Evolutionary conservation across 2,113 vertebrate genomes (phyloP), one percentile per base, ranked within the genome.

Genomic region (Oreocharis arfaki): DNA sequence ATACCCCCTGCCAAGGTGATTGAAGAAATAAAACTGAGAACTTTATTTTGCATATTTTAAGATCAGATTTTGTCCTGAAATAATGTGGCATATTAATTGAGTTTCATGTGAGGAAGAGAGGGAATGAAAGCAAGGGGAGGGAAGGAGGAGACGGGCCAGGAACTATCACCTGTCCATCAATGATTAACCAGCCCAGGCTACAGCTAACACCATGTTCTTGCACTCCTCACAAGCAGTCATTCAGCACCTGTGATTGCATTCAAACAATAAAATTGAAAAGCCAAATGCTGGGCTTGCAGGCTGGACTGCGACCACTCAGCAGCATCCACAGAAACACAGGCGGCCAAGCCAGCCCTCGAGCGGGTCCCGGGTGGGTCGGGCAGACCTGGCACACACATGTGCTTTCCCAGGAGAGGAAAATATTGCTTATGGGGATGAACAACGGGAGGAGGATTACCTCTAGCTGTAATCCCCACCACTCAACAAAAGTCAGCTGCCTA

Each of bases 11-110:
- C 90, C 93, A 96, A 95, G 90, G 90, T 93, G 90, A 96, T 60
- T 78, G 86, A 71, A 95, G 86, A 78, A 83, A 90, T 64, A 78
- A 83, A 94, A 88, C 30, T 20, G 47, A 92, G 92, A 96, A 95
- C 69, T 96, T 95, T 90, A 81, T 87, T 97, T 87, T 92, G 76
- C 85, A 93, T 92, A 92, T 92, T 87, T 95, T 93, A 81, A 93
- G 83, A 94, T 68, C 52, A 47, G 32, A 37, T 75, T 94, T 88
- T 87, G 67, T 89, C 64, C 80, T 81, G 86, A 90, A 93, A 96
- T 95, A 81, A 86, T 52, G 64, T 13, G 64, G 57, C 28, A 20
- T 22, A 71, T 90, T 96, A 96, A 95, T 68, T 44, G 73, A 87
- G 39, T 77, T 93, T 92, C 56, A 50, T 11, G 27, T 18, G 8